Evolutionary conservation across 2,113 vertebrate species (phyloP), one percentile per base, ranked within the genome.

Genomic region (Marmota monax): DNA sequence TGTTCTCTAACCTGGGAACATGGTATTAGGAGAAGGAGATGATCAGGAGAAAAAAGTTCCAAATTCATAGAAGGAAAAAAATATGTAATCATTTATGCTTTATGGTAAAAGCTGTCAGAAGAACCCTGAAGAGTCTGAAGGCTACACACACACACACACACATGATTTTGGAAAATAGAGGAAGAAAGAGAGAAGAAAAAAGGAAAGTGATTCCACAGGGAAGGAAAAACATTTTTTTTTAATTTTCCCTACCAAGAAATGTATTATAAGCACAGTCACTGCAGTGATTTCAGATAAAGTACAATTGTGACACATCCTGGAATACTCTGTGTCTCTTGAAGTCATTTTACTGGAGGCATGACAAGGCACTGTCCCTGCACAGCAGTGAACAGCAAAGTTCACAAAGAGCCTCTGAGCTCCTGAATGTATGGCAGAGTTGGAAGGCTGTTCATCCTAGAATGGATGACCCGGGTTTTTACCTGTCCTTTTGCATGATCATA

Each of bases 401-500:
- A 53, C 22, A 78, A 20, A 93, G 72, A 65, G 58, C 23, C 74
- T 53, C 29, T 76, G 42, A 65, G n/a, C 14, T 27, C 20, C 37
- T 51, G 5, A 13, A 0, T 39, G 9, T 73, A 7, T 14, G 3
- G 5, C 7, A 87, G 14, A 10, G 13, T 4, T 34, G 37, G 23
- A 58, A 74, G 61, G 32, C 8, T 78, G 34, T 42, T 84, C 23
- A 8, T 32, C 42, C 25, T 92, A 23, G 7, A 69, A 37, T 39
- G 13, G 4, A 23, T 51, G 53, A 1, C 22, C 39, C 6, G 32
- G 39, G 4, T 1, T 82, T 67, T 9, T 4, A 82, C 29, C 42
- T 48, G 1, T 42, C 22, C 53, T 93, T 12, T 65, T 32, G 1
- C 37, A 32, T 14, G 20, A 58, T 9, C 3, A 37, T 61, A 42